Base-by-base conservation (phyloP, 2,888 invertebrate genomes). In the Anticlea derivata region DNA sequence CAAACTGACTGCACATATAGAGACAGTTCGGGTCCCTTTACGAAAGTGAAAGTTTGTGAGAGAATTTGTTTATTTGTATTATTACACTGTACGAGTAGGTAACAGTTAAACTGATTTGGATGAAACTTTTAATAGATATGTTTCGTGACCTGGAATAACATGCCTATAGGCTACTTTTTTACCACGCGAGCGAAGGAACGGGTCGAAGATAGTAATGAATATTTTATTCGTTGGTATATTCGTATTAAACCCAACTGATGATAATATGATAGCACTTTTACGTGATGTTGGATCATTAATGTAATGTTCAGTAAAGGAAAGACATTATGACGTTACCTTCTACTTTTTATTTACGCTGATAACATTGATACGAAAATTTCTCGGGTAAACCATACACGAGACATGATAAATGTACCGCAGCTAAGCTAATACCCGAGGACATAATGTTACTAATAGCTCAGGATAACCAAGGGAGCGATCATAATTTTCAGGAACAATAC, bases 401-500 rank as follows among this genome's bases (percentile, higher is more conserved):
- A 10, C 12, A 75, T 58, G 61, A 62, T 68, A 65, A 72, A 70
- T n/a, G n/a, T n/a, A n/a, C n/a, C n/a, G n/a, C n/a, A n/a, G n/a
- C 72, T 69, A 70, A 73, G 70, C 73, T 78, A 73, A 78, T 75
- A 78, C 71, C 70, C 69, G 66, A 65, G 68, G 74, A 83, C 78
- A 77, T 82, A 81, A 84, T 79, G 78, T 79, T 76, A 74, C 78
- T 81, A 86, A 86, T 80, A 80, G 76, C 68, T 55, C 60, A 68
- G 79, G 77, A 83, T 83, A 84, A 81, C 78, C 67, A 68, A 71
- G 73, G 77, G 79, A 78, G 77, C 78, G 78, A 82, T 81, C 86
- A 83, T 86, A 86, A 87, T 81, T 85, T 78, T 68, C 64, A 62
- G 51, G 76, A 82, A 86, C 86, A 88, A 87, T 79, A 80, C 80